Evolutionary conservation across 2,888 invertebrate genomes (phyloP).

Genomic region (Pegoplata infirma): DNA sequence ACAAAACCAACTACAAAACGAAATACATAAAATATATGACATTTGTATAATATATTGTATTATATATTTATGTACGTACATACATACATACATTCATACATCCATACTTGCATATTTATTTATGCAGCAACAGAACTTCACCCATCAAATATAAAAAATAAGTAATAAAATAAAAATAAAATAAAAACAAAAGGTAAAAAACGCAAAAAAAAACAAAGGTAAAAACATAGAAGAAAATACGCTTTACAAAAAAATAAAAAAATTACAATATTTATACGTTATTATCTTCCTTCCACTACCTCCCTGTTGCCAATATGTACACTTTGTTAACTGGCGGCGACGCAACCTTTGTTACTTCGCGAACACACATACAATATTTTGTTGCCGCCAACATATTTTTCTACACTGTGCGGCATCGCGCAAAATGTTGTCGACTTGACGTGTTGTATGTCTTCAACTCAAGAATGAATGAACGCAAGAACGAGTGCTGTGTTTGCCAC

Average conservation of each 20-base stretch:
- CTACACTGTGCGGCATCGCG: background rate
- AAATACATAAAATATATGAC: background rate
- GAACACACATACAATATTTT: background rate
- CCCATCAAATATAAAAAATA: background rate
- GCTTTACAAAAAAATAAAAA: too few species aligned
- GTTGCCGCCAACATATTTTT: background rate
- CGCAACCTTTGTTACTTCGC: background rate
- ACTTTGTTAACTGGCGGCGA: background rate
- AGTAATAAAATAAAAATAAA: background rate
- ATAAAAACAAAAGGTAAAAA: background rate
- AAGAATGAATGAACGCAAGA: too few species aligned
- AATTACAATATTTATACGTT: background rate
- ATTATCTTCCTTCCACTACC: background rate
- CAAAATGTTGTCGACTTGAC: background rate
- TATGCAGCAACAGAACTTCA: background rate
- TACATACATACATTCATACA: background rate
- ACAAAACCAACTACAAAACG: background rate
- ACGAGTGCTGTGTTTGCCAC: background rate
- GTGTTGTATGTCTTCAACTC: background rate
- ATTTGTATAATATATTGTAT: background rate
- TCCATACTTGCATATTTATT: too few species aligned
- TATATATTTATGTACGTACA: background rate
- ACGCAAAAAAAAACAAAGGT: background rate
- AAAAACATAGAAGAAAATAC: background rate
- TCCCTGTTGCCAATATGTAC: background rate